Base-by-base conservation (phyloP, 2,797 vertebrate genomes). In the Delichon dasypus region DNA sequence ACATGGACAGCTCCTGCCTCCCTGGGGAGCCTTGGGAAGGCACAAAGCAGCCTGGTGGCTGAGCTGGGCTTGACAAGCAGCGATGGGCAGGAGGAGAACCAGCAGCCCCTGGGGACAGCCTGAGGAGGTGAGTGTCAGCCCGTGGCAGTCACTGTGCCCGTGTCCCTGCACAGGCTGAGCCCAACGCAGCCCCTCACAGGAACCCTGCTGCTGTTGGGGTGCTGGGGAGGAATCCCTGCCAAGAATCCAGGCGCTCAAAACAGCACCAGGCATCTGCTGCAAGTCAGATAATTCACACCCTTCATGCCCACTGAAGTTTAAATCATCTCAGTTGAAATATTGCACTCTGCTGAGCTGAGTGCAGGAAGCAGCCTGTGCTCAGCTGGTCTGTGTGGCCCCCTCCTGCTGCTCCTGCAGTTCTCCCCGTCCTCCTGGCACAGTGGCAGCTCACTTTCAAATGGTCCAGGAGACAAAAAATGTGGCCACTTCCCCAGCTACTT, bases 231-330 rank as follows among this genome's bases (percentile, higher is more conserved):
- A 87, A 44, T 64, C 60, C 11, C 64, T 83, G 93, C 78, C 91
- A 94, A 89, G 67, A 55, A 85, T 73, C 78, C 70, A 92, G 89
- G 88, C 74, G 91, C 89, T 85, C 84, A 36, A 51, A 92, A 55
- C 75, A 94, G 82, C 85, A 89, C 85, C 60, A 91, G 85, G 72
- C 93, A 79, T 64, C 89, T 94, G 85, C 81, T 94, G 75, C 18
- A 29, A 82, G 78, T 76, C 82, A 89, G 67, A 48, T 48, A 50
- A 76, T 91, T 91, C 91, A 74, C 88, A 91, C 82, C 68, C 79
- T 76, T 74, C 44, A 2, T 91, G 82, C 85, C 79, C 82, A 64
- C 75, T 53, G 67, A 58, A 78, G 50, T 61, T 93, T 60, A 40
- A 81, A 82, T 75, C 5, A 5, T 65, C 85, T 51, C 79, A 85